Evolutionary conservation across 2,797 vertebrate genomes (phyloP), one percentile per base, ranked within the genome.

Genomic region (Phoxinus dragarum): DNA sequence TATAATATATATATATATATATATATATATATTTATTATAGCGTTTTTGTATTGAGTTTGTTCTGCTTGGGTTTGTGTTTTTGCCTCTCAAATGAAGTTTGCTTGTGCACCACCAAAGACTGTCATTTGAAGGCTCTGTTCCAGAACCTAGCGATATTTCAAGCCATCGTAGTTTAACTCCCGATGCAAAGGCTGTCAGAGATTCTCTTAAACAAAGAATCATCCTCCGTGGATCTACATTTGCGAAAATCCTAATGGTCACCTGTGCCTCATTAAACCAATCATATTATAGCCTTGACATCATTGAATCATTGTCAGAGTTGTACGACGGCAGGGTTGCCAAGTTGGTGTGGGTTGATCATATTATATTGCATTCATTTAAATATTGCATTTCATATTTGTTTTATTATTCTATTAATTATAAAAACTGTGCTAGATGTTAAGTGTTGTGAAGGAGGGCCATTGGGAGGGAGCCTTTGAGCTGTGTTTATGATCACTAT

Each of bases 101-200:
- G 97, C 96, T 98, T 98, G 97, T 97, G 97, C 96, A 97, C 96
- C 97, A 99, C 98, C 98, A 99, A 99, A 99, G 98, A 99, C 97
- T 97, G 98, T 99, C 97, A 97, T 97, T 96, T 44, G 8, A 79
- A 49, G 40, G 67, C 83, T 84, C 52, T 47, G 52, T 84, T 84
- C 67, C 40, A 61, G 31, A 71, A 56, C 19, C 38, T 79, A 47
- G 52, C 59, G 83, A 47, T 36, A 67, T 76, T 76, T 56, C 64
- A 82, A 56, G 17, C 3, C 9, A 66, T 82, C n/a, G 0, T 31
- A 44, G 69, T 31, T 72, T 31, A 7, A 42, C 47, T 54, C 34
- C 7, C 2, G 66, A 80, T 47, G 42, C 10, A 76, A 75, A 75
- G 1, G 9, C 36, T 77, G 49, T n/a, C 49, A 23, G 36, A 76